Evolutionary conservation across 1,140 invertebrate genomes (phyloP).

Genomic region (Acarapis woodi): DNA sequence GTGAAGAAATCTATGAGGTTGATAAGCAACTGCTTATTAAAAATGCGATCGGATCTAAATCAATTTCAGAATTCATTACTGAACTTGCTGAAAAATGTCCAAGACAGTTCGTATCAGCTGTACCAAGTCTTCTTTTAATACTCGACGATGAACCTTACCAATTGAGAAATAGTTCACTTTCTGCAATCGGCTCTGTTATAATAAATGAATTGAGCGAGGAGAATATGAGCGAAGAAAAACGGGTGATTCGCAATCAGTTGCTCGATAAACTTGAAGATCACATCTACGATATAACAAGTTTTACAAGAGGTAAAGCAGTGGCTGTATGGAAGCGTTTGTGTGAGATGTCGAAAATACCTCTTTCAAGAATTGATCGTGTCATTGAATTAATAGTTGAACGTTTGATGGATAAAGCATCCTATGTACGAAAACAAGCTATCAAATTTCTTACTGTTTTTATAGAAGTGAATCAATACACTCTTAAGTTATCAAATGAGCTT

Average conservation of each 20-base stretch:
- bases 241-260: constrained; percentile 32
- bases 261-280: constrained; percentile 43
- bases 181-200: constrained; percentile 42
- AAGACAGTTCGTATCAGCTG: constrained; percentile 28
- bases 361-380: constrained; percentile 29
- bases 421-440: constrained; percentile 43
- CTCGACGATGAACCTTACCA: constrained; percentile 35
- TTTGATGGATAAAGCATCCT: constrained; percentile 39
- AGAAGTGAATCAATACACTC: constrained; percentile 37
- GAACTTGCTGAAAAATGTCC: constrained; percentile 32
- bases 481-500: constrained; percentile 24
- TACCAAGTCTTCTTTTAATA: constrained; percentile 24
- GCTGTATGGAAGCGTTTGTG: constrained; percentile 42
- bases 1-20: constrained; percentile 34
- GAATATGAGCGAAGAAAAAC: constrained; percentile 30
- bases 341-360: constrained; percentile 35
- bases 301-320: constrained; percentile 41
- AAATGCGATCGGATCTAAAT: constrained; percentile 26
- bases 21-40: constrained; percentile 22
- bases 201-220: constrained; percentile 34
- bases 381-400: constrained; percentile 30
- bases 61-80: constrained; percentile 33
- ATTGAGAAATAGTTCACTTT: constrained; percentile 44
- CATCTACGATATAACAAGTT: constrained; percentile 45
- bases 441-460: constrained; percentile 38